Base-by-base conservation (phyloP, 2,113 vertebrate species). In the Falcunculus frontatus region DNA sequence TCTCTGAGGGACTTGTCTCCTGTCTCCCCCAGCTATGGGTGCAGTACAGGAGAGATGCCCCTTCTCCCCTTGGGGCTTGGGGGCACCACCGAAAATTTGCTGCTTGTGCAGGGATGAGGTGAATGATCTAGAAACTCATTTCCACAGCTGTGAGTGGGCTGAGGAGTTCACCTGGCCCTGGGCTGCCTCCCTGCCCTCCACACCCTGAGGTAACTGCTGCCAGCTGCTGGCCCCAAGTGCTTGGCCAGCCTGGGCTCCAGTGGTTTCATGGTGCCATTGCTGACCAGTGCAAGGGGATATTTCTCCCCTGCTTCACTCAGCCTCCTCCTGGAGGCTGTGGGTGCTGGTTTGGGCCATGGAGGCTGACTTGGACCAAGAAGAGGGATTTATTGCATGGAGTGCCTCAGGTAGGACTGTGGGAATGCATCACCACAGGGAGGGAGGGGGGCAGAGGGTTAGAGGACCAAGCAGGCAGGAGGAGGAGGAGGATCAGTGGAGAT, bases 351-450 rank as follows among this genome's bases (percentile, higher is more conserved):
- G 85, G 1, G 16, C 4, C 0, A 0, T 0, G 13, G 2, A 3
- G 14, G 4, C 8, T 30, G 16, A 1, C 2, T 4, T 0, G 0
- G 27, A 6, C 0, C 2, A 4, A 29, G 33, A 9, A 16, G 11
- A 2, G 7, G 25, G 29, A 2, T 20, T 39, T 22, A 7, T 3
- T 3, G 1, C 3, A 0, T 6, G 23, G 6, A 3, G 6, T 2
- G 1, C 3, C 11, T 26, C n/a, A 16, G 29, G 74, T 63, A 39
- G 2, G 26, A 30, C 23, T 2, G 4, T 8, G 67, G n/a, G 26
- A 62, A 3, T 23, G 1, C 2, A 1, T 19, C 8, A 17, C 3
- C 2, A 2, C 20, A 4, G 39, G n/a, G 29, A 57, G 53, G 33
- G 8, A 6, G 11, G 2, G 1, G 5, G 29, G 3, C 23, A 39